Evolutionary conservation across 2,797 vertebrate genomes (phyloP), one percentile per base, ranked within the genome.

Genomic region (Geotrypetes seraphini): DNA sequence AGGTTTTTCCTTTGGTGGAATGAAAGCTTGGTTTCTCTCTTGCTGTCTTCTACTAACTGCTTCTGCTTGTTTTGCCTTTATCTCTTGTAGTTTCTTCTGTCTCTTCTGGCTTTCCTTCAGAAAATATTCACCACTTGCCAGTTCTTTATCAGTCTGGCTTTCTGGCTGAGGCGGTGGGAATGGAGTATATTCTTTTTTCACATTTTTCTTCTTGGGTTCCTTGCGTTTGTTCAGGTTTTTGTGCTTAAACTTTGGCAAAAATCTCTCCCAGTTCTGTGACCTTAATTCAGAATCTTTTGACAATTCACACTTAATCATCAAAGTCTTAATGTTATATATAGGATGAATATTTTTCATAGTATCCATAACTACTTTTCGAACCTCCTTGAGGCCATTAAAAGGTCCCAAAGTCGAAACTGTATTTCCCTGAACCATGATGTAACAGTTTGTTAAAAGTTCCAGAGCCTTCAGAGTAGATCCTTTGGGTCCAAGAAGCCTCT

Each of bases 271-370:
- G 49, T 60, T 93, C 62, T 96, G 88, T 20, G 38, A 23, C 33
- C 87, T 73, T 43, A 99, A 74, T 16, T 95, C 90, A 0, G 90
- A 74, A 71, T 99, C 92, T 63, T 84, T 94, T 43, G 88, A 68
- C 31, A 99, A 71, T 60, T 99, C 95, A 14, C 82, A 80, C 62
- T 98, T 98, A 75, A 98, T 98, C 95, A 99, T 99, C 59, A 99
- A 69, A 0, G 90, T 90, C 94, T 99, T 98, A 44, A 99, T 99
- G 63, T 97, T 99, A 69, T 99, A 99, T 72, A 98, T 98, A 19
- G 95, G 95, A 49, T 99, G 95, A 59, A 99, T 86, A 71, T 99
- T 98, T 76, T 92, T 99, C 92, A 99, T 88, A 1, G 95, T 98
- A 57, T 99, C 94, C 71, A 92, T 51, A 50, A 98, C 92, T 33